Evolutionary conservation across 2,113 vertebrate species (phyloP), one percentile per base, ranked within the genome.

Genomic region (Grus americana): DNA sequence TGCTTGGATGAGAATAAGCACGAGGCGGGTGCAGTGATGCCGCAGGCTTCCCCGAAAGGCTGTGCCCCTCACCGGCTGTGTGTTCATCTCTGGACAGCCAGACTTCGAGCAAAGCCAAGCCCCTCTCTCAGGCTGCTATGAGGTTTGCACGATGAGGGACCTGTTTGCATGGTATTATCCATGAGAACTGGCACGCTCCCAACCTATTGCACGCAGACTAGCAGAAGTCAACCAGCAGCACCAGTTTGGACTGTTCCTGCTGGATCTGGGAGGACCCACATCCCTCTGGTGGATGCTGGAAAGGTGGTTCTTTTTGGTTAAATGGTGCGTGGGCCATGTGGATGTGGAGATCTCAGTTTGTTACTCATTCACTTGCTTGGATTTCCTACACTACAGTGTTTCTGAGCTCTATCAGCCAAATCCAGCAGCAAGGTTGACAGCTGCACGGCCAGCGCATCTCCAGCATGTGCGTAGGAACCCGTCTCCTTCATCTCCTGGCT

Each of bases 401-500:
- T 76, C 58, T 81, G 17, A 32, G 58, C 36, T 52, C 34, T 12
- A 47, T 27, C 32, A 40, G n/a, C 32, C n/a, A 49, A 49, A 20
- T 8, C 42, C 30, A 24, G 49, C 71, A 34, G 65, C 3, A 57
- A 29, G 26, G 36, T 3, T 42, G 55, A 5, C 23, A 40, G 52
- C 58, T 49, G 46, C 27, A 2, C 3, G 26, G 57, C 30, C 9
- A 4, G 79, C 2, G 0, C 40, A 17, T 29, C 78, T 72, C 46
- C 52, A 23, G 10, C 0, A 1, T 15, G 10, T 6, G 5, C 0
- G 4, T 38, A 30, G 72, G 38, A 62, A 44, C 22, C 1, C 0
- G 11, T 24, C 4, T 14, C 14, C 36, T 72, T 27, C 29, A 40
- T 24, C 18, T 58, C 11, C 49, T 1, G 1, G 12, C 19, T 42